Base-by-base conservation (phyloP, 2,888 invertebrate genomes). In the Eristalis intricaria region DNA sequence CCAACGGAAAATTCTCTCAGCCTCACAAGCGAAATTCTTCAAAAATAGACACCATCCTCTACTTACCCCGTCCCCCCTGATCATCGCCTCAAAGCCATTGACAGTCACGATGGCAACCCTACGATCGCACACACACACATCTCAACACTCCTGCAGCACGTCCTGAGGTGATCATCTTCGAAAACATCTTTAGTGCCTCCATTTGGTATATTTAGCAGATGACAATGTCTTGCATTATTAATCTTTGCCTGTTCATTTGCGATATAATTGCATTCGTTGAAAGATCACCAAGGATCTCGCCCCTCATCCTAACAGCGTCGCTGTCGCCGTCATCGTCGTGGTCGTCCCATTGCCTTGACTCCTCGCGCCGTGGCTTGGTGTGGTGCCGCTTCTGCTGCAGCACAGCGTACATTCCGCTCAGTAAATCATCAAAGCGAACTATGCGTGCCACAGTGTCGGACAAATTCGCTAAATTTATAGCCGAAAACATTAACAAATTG, bases 401-500 rank as follows among this genome's bases (percentile, higher is more conserved):
- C 50, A 65, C 64, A 56, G 69, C 85, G 82, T 38, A 58, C 87
- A 87, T 87, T 87, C 84, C 79, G 69, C 79, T 87, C 87, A 83
- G 79, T 87, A 87, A 87, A 87, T 87, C 87, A 87, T 87, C 87
- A 87, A 87, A 87, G 87, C 83, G 84, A 87, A 87, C 87, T 87
- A 69, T 87, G 83, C 87, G 84, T 87, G 84, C 87, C 83, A 79
- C 63, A 80, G 87, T 87, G 87, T 87, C 88, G 84, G 84, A 89
- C 77, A 84, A 85, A 84, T 88, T 85, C 82, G 85, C 73, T 83
- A 86, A 89, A 89, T 88, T 88, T 89, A 86, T 88, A 78, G 88
- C 70, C 80, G 82, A 89, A 88, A 89, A 88, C 89, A 83, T 88
- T 89, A 88, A 89, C 89, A 89, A 89, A 89, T 89, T 88, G 85